Base-by-base conservation (phyloP, 1,140 invertebrate genomes). In the Zaprionus africanus region DNA sequence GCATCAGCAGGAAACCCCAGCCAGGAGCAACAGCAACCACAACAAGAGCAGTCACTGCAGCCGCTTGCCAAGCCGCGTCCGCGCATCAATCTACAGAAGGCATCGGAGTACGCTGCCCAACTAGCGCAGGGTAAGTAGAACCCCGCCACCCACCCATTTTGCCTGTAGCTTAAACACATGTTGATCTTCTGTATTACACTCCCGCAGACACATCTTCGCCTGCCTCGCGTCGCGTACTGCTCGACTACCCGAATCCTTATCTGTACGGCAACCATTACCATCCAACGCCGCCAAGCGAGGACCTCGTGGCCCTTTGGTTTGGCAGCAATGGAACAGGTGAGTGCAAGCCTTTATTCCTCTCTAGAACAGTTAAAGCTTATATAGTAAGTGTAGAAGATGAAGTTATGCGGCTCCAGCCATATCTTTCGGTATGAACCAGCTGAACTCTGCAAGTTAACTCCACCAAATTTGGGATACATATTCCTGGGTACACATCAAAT, bases 301-400 rank as follows among this genome's bases (percentile, higher is more conserved):
- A 94, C 79, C 85, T 94, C 65, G 93, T 94, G 63, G 93, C 94
- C 76, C 91, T 94, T 82, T 94, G 94, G 94, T 94, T 94, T 85
- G 92, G 93, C 75, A 93, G 93, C 83, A 93, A 93, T 88, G 91
- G 93, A 53, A 80, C 93, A 93, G 93, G 94, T 93, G 75, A 90
- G 91, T 88, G 24, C 1, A 17, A 9, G 2, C n/a, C 41, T 31
- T 31, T 9, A 9, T 31, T 31, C 1, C 31, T 2, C 1, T 1
- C 1, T 11, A 34, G 31, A 34, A 26, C 1, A 26, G 26, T 26
- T 26, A n/a, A n/a, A 5, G 13, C 38, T 15, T n/a, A 15, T 15
- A 13, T 13, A 4, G 0, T 13, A 0, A 38, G 13, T 4, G 36
- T 13, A 38, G 38, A 4, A 49, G 2, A 41, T n/a, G 4, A 41